Evolutionary conservation across 2,113 vertebrate species (phyloP), one percentile per base, ranked within the genome.

Genomic region (Nothoprocta pentlandii): DNA sequence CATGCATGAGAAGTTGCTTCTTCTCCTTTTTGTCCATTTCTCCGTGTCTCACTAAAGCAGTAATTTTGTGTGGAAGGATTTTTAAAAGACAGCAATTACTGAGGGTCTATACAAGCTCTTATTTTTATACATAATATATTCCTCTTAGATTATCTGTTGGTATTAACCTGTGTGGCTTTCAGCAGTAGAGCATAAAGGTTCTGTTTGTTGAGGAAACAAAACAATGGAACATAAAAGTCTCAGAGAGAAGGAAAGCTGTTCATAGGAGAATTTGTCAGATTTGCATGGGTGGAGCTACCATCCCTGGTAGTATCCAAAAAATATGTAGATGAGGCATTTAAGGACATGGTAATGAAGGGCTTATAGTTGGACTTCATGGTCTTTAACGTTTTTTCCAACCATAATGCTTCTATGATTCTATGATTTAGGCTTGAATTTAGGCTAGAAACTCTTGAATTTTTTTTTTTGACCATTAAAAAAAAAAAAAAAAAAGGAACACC

Each of bases 21-120:
- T 95, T 95, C 46, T 34, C 3, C 11, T 93, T 93, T 94, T 85
- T 82, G 66, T 87, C 67, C 81, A 80, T 30, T 91, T 93, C 67
- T 82, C 20, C 16, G 39, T 77, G 54, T 92, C 36, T 89, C 49
- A 89, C 39, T 80, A 87, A 58, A 91, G 23, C 26, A 91, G 10
- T 63, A 73, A 64, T 76, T 69, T 78, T 64, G 30, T 46, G 9
- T 41, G 53, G 11, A 58, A 64, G 91, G 14, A 69, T 62, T 87
- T 91, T 94, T 71, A 73, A 44, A 71, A 81, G 80, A 84, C 56
- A 84, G 34, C 28, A 86, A 39, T 71, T 88, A 81, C 39, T 86
- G 81, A 61, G 17, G 16, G 30, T 8, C 11, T 9, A 66, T 62
- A 19, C 3, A 66, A 5, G 6, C 39, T 34, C 11, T 83, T 85